Evolutionary conservation across 1,140 invertebrate species (phyloP), one percentile per base, ranked within the genome.

Genomic region (Ooceraea biroi): DNA sequence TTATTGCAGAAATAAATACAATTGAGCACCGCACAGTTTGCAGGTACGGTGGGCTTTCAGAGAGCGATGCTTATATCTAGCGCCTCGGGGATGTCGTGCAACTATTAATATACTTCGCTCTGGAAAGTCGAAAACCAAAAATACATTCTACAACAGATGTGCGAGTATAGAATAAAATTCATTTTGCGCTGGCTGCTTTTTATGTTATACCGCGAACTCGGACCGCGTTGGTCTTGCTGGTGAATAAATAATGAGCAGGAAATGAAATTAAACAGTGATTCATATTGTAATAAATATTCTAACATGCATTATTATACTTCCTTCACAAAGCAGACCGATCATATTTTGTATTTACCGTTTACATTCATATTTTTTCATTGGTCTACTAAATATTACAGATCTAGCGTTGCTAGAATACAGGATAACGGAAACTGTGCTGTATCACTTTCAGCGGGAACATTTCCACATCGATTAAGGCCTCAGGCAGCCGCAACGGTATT

Each of bases 1-100:
- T 80, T 80, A 80, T 80, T 80, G 22, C 7, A 36, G n/a, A 46
- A 80, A 71, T 71, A 71, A 71, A 80, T 71, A 58, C 22, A 44
- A 78, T 71, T 12, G 50, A 46, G 44, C 12, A 27, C 30, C 19
- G 17, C n/a, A 60, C n/a, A 27, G 36, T 3, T 7, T 1, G 52
- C 11, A 27, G n/a, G 30, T 11, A 44, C 17, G 19, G 7, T n/a
- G 12, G 14, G 41, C 5, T 78, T 44, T 69, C 17, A 12, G 7
- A 25, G 12, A 10, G 10, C 19, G 11, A 69, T 14, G 36, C 50
- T 80, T 57, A 7, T 36, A 57, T 57, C 57, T 36, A 14, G 27
- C 4, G 48, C 12, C 50, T 57, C 19, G 63, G 19, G 57, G 17
- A 46, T 69, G 12, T 57, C 30, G 14, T 14, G 36, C 22, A 55